Percentiles rank a stretch among this genome's conserved stretches.
Conservation (phyloP, 2,888 invertebrate genomes). For the Rotaria macrura region DNA sequence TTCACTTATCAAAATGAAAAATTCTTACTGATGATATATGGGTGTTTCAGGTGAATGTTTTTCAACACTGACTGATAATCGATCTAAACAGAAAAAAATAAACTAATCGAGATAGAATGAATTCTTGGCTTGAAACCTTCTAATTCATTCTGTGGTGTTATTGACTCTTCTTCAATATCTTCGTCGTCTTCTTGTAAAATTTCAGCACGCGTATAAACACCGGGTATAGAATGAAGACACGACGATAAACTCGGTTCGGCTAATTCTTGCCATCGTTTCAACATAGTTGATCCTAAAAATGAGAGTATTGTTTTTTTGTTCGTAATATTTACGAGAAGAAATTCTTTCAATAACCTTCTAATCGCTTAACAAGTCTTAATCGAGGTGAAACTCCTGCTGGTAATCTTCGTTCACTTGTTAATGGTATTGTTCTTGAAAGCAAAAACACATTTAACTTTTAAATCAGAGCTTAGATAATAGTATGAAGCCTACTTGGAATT, state of each 20-base stretch:
- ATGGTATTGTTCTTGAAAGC: neutral
- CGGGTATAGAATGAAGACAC: neutral
- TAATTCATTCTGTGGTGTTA: neutral
- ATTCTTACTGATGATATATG: neutral
- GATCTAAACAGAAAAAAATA: neutral
- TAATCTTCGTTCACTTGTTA: neutral
- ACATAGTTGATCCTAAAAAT: neutral
- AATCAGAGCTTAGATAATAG: no score
- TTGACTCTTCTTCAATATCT: neutral
- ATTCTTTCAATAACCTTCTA: neutral
- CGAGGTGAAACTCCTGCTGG: neutral
- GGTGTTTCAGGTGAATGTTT: neutral
- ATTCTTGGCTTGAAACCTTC: neutral
- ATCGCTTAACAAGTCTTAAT: neutral
- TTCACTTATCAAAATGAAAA: neutral
- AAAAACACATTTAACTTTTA: no score
- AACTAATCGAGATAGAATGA: no score
- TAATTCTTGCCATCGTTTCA: constrained; percentile 16
- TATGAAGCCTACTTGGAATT: neutral
- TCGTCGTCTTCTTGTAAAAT: neutral
- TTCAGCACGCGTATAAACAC: constrained; percentile 10
- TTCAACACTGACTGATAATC: neutral
- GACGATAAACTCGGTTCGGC: neutral
- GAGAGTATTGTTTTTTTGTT: no score
- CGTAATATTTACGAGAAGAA: no score